Evolutionary conservation across 2,113 vertebrate genomes (phyloP).

Genomic region (Felis catus): F.catus_Fca126_mat1.0 CM031418.1:103702501-103703000

Average conservation of each 20-base stretch:
- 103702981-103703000: not conserved
- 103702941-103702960: not conserved
- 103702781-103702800: not conserved
- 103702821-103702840: not conserved
- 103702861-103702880: conserved; percentile 8
- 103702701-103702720: not conserved
- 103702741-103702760: not conserved
- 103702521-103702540: too few species aligned
- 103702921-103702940: not conserved
- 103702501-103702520: too few species aligned
- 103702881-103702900: not conserved
- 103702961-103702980: not conserved
- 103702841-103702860: not conserved
- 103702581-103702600: too few species aligned
- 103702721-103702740: not conserved
- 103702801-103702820: not conserved
- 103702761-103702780: not conserved
- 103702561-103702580: too few species aligned
- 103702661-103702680: not conserved
- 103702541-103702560: too few species aligned
- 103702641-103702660: not conserved
- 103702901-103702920: not conserved
- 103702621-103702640: not conserved
- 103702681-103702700: not conserved
- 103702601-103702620: too few species aligned